Percentiles rank a stretch among this genome's conserved stretches.
phyloP scores from a whole-genome alignment of 1,140 invertebrate species.

The Marisa cornuarietis region DNA sequence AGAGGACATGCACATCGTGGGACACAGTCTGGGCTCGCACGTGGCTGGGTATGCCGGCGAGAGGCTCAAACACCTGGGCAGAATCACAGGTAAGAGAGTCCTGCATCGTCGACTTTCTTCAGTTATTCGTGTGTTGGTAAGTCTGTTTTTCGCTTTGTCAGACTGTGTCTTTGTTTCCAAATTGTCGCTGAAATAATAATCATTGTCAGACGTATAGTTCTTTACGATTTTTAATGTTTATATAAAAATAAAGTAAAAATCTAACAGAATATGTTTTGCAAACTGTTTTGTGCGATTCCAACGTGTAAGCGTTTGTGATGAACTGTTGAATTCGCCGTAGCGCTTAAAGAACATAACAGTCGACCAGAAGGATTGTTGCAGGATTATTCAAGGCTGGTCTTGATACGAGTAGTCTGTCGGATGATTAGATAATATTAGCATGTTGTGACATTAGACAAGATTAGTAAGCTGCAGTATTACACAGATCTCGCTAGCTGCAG shows the following conservation, averaged over 20 bases:
- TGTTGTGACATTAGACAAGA: too few relatives aligned
- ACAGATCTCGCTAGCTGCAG: too few relatives aligned
- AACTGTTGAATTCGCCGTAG: neutral
- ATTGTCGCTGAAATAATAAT: too few relatives aligned
- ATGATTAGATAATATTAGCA: too few relatives aligned
- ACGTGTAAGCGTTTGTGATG: neutral
- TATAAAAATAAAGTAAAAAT: neutral
- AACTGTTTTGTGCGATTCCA: neutral
- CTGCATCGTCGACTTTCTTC: neutral
- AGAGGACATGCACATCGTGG: slow-evolving; percentile 51
- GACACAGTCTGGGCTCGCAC: slow-evolving; percentile 62
- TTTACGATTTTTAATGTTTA: too few relatives aligned
- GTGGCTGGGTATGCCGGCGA: slow-evolving; percentile 60
- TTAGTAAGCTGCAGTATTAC: too few relatives aligned
- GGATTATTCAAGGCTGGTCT: too few relatives aligned
- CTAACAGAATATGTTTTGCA: neutral
- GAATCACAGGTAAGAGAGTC: slow-evolving; percentile 72
- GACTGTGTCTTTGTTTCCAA: neutral
- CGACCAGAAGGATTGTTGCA: too few relatives aligned
- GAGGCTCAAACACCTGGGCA: slow-evolving; percentile 69
- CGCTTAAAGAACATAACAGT: too few relatives aligned
- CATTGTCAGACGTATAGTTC: neutral
- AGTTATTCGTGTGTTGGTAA: neutral
- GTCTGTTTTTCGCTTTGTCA: neutral
- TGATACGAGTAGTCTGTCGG: too few relatives aligned